Evolutionary conservation across 2,888 invertebrate genomes (phyloP), one percentile per base, ranked within the genome.

Genomic region (Caenorhabditis virilis): DNA sequence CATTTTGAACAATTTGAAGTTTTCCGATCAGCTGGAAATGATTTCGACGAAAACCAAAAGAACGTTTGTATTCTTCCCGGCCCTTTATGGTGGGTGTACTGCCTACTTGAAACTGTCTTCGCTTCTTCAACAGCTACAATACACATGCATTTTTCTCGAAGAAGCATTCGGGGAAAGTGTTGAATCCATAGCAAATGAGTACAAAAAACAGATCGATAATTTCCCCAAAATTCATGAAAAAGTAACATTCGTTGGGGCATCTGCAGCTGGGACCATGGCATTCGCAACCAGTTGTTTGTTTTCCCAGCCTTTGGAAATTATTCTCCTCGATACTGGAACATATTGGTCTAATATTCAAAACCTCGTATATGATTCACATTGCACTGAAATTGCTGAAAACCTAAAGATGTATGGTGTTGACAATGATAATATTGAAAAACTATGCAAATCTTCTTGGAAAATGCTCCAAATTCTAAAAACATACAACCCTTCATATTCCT

Each of bases 191-290:
- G 60, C 41, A 4, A 23, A 2, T 2, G 23, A 47, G 15, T 65
- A 65, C 30, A 41, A 33, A n/a, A 42, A 15, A n/a, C 65, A 60
- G 33, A 65, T 65, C n/a, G 23, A 25, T 2, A 4, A 25, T 15
- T 27, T 27, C 13, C 27, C 53, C 5, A 30, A 30, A 36, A 15
- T 11, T 36, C 9, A 7, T 15, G n/a, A 36, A 13, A 11, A 5
- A 15, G 2, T 55, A 6, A 13, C 35, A 2, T 55, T 72, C 42
- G 39, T 72, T 15, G 74, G 74, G 2, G 72, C 72, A 13, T 74
- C 74, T 2, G 50, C 69, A 1, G 74, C 69, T 7, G 70, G 72
- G 15, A 53, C 64, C 0, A 43, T 74, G 9, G 74, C 69, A 9
- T 59, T 52, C 22, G 69, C 62, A 35, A 62, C 65, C 18, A 45